These are phyloP conservation scores for Vidua macroura DNA, from an alignment of 2,113 vertebrate species.

Conservation along the genomic window DNA sequence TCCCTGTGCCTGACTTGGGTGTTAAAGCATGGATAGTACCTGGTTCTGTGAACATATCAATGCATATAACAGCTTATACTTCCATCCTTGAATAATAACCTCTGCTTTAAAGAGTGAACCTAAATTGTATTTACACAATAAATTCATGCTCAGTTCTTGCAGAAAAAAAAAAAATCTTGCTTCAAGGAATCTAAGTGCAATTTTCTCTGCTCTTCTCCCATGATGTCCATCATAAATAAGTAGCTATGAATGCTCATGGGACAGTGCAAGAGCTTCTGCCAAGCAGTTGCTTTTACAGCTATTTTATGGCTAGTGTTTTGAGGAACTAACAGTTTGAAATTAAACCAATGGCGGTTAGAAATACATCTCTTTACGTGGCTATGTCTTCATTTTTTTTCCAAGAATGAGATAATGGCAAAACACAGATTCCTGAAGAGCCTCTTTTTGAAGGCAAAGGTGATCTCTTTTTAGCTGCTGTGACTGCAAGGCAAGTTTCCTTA, in stretches of 20 bases:
- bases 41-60: background rate
- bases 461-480: background rate
- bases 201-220: constrained; percentile 7
- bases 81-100: background rate
- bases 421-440: background rate
- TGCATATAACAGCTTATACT: background rate
- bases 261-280: background rate
- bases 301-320: background rate
- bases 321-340: background rate
- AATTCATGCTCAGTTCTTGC: background rate
- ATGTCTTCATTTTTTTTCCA: background rate
- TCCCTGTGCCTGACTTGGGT: background rate
- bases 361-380: background rate
- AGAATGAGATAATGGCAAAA: background rate
- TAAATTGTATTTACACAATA: constrained; percentile 40
- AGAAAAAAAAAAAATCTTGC: background rate
- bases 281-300: constrained; percentile 10
- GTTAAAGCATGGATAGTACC: background rate
- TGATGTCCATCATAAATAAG: background rate
- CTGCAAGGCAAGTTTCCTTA: constrained; percentile 22
- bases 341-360: background rate
- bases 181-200: background rate
- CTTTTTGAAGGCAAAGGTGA: constrained; percentile 24
- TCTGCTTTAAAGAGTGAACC: constrained; percentile 23
- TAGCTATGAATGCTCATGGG: background rate